Conservation (phyloP, 2,797 vertebrate species). For the Capromys pilorides region DNA sequence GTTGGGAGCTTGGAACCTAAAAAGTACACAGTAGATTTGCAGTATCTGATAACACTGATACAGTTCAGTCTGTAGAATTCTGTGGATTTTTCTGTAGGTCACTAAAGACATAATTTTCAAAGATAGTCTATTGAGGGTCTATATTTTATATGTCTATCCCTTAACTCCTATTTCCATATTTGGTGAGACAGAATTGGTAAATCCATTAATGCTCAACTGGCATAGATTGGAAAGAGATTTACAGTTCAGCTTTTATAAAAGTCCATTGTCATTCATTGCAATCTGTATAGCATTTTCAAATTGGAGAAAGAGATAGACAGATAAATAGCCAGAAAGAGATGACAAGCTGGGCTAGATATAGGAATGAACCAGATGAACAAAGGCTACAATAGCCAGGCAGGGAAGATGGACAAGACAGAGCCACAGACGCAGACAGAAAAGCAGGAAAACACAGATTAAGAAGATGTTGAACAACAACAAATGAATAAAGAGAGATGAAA, state of each 20-base stretch:
- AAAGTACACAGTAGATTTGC: conserved; percentile 11
- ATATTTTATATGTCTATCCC: conserved; percentile 11
- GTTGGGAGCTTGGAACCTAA: background rate
- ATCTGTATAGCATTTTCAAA: conserved; percentile 45
- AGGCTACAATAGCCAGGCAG: background rate
- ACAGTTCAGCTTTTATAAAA: conserved; percentile 39
- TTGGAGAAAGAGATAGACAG: background rate
- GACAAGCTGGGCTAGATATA: background rate
- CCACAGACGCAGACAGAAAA: background rate
- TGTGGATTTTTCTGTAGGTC: background rate
- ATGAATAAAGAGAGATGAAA: background rate
- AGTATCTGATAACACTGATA: conserved; percentile 29
- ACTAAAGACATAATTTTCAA: conserved; percentile 37
- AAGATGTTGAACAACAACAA: background rate
- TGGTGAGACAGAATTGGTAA: conserved; percentile 9
- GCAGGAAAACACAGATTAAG: background rate
- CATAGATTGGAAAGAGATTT: conserved; percentile 28
- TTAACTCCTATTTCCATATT: conserved; percentile 35
- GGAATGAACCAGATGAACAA: background rate
- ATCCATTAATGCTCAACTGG: conserved; percentile 43
- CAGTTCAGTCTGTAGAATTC: conserved; percentile 37
- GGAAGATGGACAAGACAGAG: background rate
- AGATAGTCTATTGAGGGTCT: background rate
- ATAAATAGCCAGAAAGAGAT: background rate
- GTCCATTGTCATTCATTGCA: conserved; percentile 24